A percentile compares a stretch with the other conserved stretches of the same genome.
These are phyloP conservation scores for silkworm (Bombyx mori) DNA, from an alignment of 1,140 invertebrate genomes.

Conservation along the genomic window ASM3026992v2 NC_085131.1:10179001-10179500, in stretches of 20 bases:
- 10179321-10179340: no score
- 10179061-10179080: constrained; percentile 52
- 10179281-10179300: no score
- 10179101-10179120: constrained; percentile 26
- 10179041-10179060: constrained; percentile 53
- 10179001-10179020: constrained; percentile 3
- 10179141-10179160: neutral
- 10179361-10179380: neutral
- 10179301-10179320: no score
- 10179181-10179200: neutral
- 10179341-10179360: no score
- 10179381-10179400: neutral
- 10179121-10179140: constrained; percentile 3
- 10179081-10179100: constrained; percentile 42
- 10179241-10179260: no score
- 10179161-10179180: neutral
- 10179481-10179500: no score
- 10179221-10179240: no score
- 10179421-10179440: no score
- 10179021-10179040: constrained; percentile 53
- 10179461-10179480: no score
- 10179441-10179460: no score
- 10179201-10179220: no score
- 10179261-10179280: no score
- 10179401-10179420: neutral